A percentile compares a stretch with the other conserved stretches of the same genome.
These are phyloP conservation scores for Macropodus opercularis DNA, from an alignment of 2,797 vertebrate species.

Conservation along the genomic window DNA sequence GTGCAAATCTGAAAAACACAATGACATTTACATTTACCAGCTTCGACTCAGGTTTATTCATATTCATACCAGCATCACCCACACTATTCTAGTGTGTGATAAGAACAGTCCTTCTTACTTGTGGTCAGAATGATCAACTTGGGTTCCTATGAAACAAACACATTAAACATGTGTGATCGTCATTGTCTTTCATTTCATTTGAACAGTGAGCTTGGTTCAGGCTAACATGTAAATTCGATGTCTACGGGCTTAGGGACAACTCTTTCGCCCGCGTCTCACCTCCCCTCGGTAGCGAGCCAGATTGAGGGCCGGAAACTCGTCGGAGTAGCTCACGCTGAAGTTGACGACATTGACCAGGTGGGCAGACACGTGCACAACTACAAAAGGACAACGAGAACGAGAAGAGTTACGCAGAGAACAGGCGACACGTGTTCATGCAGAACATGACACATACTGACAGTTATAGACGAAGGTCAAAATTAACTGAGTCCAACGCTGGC, in stretches of 20 bases:
- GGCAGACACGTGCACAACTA: slow-evolving; percentile 90
- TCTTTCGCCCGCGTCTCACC: slow-evolving; percentile 80
- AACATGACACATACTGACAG: slow-evolving; percentile 15
- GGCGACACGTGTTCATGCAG: no score
- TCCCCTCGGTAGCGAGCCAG: slow-evolving; percentile 90
- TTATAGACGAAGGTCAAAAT: slow-evolving; percentile 33
- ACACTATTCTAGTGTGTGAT: no score
- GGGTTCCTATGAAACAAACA: slow-evolving; percentile 84
- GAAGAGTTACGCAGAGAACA: no score
- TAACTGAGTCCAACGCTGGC: slow-evolving; percentile 22
- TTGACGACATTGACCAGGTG: slow-evolving; percentile 90
- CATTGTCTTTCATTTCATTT: no score
- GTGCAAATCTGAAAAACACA: no score
- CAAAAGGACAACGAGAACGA: no score
- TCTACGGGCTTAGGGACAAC: no score
- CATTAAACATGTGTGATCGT: slow-evolving; percentile 5
- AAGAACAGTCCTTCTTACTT: slow-evolving; percentile 80
- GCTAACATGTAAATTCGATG: no score
- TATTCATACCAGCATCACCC: background rate
- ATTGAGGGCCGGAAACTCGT: slow-evolving; percentile 90
- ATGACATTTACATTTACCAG: no score
- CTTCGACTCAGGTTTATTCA: no score
- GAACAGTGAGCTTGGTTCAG: no score
- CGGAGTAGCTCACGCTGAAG: slow-evolving; percentile 89
- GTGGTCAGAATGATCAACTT: slow-evolving; percentile 91